Base-by-base conservation (phyloP, 2,797 vertebrate genomes). In the Enteromius afrohamiltoni region DNA sequence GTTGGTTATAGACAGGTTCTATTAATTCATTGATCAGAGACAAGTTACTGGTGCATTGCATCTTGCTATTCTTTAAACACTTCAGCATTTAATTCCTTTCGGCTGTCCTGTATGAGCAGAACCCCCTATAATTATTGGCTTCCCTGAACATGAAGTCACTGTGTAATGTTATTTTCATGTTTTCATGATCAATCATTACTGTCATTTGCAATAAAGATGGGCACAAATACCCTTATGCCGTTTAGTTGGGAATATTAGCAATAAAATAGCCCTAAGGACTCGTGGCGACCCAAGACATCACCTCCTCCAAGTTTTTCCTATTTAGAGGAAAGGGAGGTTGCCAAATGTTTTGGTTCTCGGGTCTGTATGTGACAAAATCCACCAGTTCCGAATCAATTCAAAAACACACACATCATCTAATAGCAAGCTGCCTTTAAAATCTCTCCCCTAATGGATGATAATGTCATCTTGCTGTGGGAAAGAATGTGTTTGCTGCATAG, bases 381-480 rank as follows among this genome's bases (percentile, higher is more conserved):
- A 34, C 23, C 31, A 76, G 51, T 45, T 58, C 60, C 29, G 29
- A 60, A 69, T 79, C 71, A 16, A 74, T 26, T 58, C 29, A 58
- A 21, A 58, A 60, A 68, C 8, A 84, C 47, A 73, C 26, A 78
- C 40, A 69, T 14, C 31, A 80, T 73, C 62, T 79, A 84, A 70
- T 79, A 79, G 68, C 79, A 21, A 79, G 9, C 4, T 11, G 2
- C 60, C 31, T 71, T 80, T 69, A 10, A 77, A 82, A 87, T 70
- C 51, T 80, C 51, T 29, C 31, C 83, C 10, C 51, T 58, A 11
- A 31, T 4, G 23, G 62, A 77, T 75, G 19, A 51, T 70, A 82
- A 70, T 53, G 47, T 84, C 40, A 79, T 79, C 55, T 45, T 14
- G 34, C 47, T 87, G 86, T 89, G 86, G 83, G 85, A 87, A 89